Conservation (phyloP, 2,113 vertebrate species). For the Microcebus ravelobensis region DNA sequence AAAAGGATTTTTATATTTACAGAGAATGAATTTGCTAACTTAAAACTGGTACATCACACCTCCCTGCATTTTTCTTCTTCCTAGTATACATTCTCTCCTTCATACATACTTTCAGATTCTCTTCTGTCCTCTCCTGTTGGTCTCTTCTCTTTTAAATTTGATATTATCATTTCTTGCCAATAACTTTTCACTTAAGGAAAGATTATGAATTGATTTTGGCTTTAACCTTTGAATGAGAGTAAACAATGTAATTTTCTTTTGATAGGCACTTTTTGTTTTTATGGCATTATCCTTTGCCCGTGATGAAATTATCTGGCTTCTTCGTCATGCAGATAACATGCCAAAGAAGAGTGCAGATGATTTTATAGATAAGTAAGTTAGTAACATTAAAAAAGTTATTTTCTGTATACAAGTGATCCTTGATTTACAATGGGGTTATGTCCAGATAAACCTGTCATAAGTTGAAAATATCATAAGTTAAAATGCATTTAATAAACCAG, state of each 20-base stretch:
- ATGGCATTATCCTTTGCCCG: conserved; percentile 99
- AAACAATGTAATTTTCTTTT: conserved; percentile 23
- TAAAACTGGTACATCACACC: not conserved
- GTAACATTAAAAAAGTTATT: not conserved
- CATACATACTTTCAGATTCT: not conserved
- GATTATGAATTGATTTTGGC: conserved; percentile 28
- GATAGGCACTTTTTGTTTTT: conserved; percentile 97
- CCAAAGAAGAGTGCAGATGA: conserved; percentile 99
- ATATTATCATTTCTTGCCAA: not conserved
- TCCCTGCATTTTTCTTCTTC: not conserved
- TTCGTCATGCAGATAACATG: conserved; percentile 99
- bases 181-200: conserved; percentile 39
- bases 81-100: not conserved
- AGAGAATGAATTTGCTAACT: not conserved
- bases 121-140: not conserved
- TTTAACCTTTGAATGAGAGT: conserved; percentile 13
- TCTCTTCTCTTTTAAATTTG: conserved; percentile 15
- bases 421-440: not conserved
- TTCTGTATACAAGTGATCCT: not conserved
- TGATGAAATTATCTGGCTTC: conserved; percentile 99
- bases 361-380: conserved; percentile 97
- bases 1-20: not conserved
- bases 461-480: not conserved
- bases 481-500: not conserved
- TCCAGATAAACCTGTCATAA: not conserved